Percentiles rank a stretch among this genome's conserved stretches.
Conservation (phyloP, 2,888 invertebrate genomes). For the Lumbricus terrestris region DNA sequence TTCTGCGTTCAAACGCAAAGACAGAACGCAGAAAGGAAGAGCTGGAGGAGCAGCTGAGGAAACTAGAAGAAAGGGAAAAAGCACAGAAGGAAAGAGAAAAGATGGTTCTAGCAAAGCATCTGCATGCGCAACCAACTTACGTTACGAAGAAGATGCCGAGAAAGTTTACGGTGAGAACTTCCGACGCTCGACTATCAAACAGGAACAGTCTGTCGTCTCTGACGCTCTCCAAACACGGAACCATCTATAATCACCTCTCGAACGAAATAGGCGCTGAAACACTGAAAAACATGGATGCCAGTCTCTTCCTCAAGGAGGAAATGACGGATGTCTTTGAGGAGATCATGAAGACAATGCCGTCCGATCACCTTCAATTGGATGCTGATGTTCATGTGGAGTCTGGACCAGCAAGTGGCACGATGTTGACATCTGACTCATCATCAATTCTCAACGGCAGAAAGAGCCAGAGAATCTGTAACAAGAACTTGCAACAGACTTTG, state of each 20-base stretch:
- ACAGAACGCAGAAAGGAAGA: slow-evolving; percentile 44
- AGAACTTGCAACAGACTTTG: slow-evolving; percentile 37
- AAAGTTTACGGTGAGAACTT: slow-evolving; percentile 53
- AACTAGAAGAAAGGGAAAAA: slow-evolving; percentile 49
- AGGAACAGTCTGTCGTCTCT: slow-evolving; percentile 55
- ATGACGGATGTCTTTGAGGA: slow-evolving; percentile 58
- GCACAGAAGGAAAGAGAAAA: slow-evolving; percentile 44
- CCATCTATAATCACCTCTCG: slow-evolving; percentile 57
- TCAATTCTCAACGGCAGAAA: slow-evolving; percentile 45
- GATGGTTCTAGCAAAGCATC: slow-evolving; percentile 33
- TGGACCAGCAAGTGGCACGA: slow-evolving; percentile 40
- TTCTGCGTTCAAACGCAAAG: slow-evolving; percentile 29
- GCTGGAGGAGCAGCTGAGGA: slow-evolving; percentile 46
- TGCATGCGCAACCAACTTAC: slow-evolving; percentile 49
- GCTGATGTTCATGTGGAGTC: slow-evolving; percentile 38
- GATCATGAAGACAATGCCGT: slow-evolving; percentile 57
- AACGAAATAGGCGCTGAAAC: slow-evolving; percentile 57
- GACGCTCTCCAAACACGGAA: slow-evolving; percentile 48
- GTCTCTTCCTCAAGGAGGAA: slow-evolving; percentile 57
- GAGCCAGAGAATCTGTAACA: slow-evolving; percentile 52
- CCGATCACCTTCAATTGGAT: slow-evolving; percentile 53
- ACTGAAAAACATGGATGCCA: slow-evolving; percentile 55
- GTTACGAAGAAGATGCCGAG: slow-evolving; percentile 46
- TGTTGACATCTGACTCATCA: slow-evolving; percentile 51
- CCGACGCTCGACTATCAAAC: slow-evolving; percentile 57